Percentiles rank a stretch among this genome's conserved stretches.
Conservation (phyloP, 2,797 vertebrate genomes). For the Premnoplex brunnescens region DNA sequence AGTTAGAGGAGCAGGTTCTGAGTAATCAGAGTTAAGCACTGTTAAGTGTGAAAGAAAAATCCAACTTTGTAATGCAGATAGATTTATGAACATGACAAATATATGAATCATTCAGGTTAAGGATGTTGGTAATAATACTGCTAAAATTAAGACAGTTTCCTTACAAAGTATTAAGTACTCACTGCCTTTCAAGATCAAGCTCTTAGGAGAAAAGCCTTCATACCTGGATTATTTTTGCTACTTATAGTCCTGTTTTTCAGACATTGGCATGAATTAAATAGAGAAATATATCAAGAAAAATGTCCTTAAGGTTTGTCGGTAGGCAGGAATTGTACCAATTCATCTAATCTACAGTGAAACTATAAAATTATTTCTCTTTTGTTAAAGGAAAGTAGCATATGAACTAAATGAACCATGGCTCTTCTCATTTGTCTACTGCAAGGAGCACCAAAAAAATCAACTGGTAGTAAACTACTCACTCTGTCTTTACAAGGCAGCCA, state of each 20-base stretch:
- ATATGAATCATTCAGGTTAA: not conserved
- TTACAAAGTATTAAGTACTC: not conserved
- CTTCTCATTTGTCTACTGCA: not conserved
- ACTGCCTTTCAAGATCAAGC: not conserved
- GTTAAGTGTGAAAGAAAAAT: constrained; percentile 21
- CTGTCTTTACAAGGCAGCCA: not conserved
- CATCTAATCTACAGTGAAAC: not conserved
- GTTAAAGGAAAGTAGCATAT: not conserved
- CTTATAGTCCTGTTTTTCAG: not conserved
- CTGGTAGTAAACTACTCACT: not conserved
- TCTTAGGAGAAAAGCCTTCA: not conserved
- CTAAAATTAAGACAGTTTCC: not conserved
- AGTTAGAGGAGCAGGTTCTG: constrained; percentile 13
- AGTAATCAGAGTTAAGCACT: constrained; percentile 40
- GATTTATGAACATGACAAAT: not conserved
- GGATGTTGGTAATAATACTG: not conserved
- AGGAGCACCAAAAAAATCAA: not conserved
- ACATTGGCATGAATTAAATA: not conserved
- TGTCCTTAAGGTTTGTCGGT: not conserved
- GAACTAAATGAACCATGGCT: not conserved
- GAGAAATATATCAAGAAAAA: not conserved
- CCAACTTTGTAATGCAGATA: constrained; percentile 2
- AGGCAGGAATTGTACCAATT: not conserved
- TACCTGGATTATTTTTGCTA: not conserved
- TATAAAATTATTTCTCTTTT: not conserved